Evolutionary conservation across 2,888 invertebrate genomes (phyloP), one percentile per base, ranked within the genome.

Genomic region (Lottia gigantea): DNA sequence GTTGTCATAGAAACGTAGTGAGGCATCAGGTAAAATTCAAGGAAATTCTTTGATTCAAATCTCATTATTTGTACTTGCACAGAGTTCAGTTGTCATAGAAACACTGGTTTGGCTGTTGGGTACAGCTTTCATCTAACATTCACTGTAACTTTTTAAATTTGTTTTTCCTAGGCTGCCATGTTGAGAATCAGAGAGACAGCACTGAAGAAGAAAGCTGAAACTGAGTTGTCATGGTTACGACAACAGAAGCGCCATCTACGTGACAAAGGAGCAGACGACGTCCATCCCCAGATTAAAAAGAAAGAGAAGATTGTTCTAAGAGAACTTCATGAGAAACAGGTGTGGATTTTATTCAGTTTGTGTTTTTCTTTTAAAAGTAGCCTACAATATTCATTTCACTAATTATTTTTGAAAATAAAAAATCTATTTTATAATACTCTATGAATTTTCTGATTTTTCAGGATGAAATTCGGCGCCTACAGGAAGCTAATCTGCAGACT

Each of bases 111-210:
- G n/a, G n/a, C n/a, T n/a, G n/a, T n/a, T n/a, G n/a, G n/a, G n/a
- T n/a, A n/a, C n/a, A n/a, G n/a, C n/a, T n/a, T n/a, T n/a, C n/a
- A n/a, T n/a, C n/a, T n/a, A n/a, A n/a, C n/a, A n/a, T n/a, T 6
- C 31, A 31, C 2, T 31, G 31, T 3, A 6, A 31, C 31, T 2
- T 31, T 31, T 31, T 31, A 6, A 40, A 19, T 62, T 46, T 65
- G 19, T 65, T 40, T n/a, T 25, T 70, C 73, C 4, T 90, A 93
- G 80, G 90, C 91, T 74, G 90, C 92, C 63, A 87, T 93, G 62
- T 89, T 94, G 64, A 92, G 92, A 85, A 91, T 93, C 68, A 90
- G 92, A 11, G 93, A 93, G 84, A 92, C 92, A 82, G 91, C 92
- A 0, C 85, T 93, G 68, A 89, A 92, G 55, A 93, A 93, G 87